phyloP scores from a whole-genome alignment of 2,113 vertebrate genomes.

The Thermophis baileyi region DNA sequence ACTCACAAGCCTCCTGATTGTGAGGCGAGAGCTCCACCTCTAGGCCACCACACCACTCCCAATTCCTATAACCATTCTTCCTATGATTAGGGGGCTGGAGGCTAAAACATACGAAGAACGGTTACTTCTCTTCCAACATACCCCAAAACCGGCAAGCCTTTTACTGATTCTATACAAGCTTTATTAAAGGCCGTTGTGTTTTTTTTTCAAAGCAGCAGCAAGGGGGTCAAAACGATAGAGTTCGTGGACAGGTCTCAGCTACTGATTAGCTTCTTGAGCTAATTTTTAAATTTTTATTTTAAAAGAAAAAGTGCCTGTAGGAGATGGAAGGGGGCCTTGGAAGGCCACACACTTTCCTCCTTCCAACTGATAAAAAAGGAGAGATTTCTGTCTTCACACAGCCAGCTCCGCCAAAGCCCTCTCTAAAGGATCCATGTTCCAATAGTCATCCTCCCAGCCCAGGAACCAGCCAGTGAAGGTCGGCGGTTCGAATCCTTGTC shows the following conservation, averaged over 20 bases:
- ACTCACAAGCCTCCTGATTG: no score
- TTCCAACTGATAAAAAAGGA: neutral
- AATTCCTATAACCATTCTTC: neutral
- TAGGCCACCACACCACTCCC: no score
- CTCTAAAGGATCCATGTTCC: slow-evolving; percentile 86
- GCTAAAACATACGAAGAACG: no score
- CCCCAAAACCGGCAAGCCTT: neutral
- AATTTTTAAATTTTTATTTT: slow-evolving; percentile 1
- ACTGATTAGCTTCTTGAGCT: slow-evolving; percentile 64
- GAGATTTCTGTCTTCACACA: slow-evolving; percentile 59
- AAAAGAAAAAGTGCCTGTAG: slow-evolving; percentile 14
- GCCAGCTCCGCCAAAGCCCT: slow-evolving; percentile 86
- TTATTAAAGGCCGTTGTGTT: slow-evolving; percentile 52
- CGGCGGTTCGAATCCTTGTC: slow-evolving; percentile 88
- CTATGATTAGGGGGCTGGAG: no score
- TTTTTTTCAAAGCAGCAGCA: slow-evolving; percentile 57
- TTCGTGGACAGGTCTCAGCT: slow-evolving; percentile 48
- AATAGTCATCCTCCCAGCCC: slow-evolving; percentile 93
- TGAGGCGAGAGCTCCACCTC: no score
- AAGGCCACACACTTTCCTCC: slow-evolving; percentile 50
- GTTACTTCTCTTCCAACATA: neutral
- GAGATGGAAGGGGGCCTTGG: slow-evolving; percentile 38
- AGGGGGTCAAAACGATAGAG: slow-evolving; percentile 22
- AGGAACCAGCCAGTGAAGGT: slow-evolving; percentile 98
- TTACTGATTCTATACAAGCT: slow-evolving; percentile 52